phyloP scores from a whole-genome alignment of 2,113 vertebrate genomes.

The Castor canadensis region DNA sequence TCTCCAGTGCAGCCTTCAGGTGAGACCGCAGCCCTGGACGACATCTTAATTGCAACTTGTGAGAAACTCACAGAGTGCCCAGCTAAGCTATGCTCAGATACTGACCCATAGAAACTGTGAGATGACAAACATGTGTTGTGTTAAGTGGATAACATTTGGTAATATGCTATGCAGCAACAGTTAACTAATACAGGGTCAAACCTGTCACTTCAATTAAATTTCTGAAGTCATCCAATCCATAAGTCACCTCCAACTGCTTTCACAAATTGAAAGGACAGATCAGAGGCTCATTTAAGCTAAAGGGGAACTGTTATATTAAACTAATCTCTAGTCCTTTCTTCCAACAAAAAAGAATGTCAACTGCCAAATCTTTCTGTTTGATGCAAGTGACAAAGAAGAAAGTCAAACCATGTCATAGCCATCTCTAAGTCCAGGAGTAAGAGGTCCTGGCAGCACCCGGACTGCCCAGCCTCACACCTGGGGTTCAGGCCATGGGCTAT shows the following conservation, averaged over 20 bases:
- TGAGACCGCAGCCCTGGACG: neutral
- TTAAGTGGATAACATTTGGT: neutral
- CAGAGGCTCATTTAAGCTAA: constrained; percentile 55
- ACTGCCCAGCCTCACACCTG: neutral
- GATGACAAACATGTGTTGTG: neutral
- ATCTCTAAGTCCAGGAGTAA: neutral
- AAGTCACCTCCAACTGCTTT: neutral
- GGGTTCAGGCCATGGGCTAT: neutral
- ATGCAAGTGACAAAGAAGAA: constrained; percentile 44
- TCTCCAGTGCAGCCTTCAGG: neutral
- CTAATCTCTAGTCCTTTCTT: constrained; percentile 52
- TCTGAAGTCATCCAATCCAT: constrained; percentile 13
- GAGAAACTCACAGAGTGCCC: neutral
- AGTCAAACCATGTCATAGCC: neutral
- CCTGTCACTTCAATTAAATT: neutral
- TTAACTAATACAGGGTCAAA: neutral
- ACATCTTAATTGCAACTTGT: neutral
- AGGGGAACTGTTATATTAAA: constrained; percentile 37
- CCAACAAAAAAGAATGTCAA: constrained; percentile 48
- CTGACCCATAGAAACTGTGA: neutral
- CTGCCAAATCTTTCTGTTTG: constrained; percentile 52
- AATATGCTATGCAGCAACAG: neutral
- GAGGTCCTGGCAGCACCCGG: neutral
- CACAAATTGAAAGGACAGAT: constrained; percentile 52
- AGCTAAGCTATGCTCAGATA: neutral